These are phyloP conservation scores for Agapornis canus DNA, from an alignment of 2,797 vertebrate genomes.

Conservation along the genomic window DNA sequence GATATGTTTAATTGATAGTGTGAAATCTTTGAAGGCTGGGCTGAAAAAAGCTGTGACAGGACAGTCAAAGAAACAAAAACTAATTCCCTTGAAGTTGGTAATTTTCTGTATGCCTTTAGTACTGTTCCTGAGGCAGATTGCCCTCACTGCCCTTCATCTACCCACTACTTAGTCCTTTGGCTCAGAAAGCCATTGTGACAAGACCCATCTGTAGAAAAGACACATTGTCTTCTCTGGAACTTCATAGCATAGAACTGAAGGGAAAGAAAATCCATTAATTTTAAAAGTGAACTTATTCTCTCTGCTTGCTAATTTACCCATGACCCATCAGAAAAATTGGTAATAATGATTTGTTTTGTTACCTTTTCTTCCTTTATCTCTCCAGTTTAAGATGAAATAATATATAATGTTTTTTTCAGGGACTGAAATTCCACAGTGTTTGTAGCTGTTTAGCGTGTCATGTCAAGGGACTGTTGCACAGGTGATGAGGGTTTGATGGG, in stretches of 20 bases:
- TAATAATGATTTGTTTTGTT: not conserved
- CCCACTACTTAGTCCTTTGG: not conserved
- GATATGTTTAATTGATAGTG: not conserved
- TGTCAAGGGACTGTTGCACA: not conserved
- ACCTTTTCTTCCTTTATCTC: not conserved
- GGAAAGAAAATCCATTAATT: not conserved
- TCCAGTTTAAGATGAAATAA: not conserved
- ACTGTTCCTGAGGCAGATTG: not conserved
- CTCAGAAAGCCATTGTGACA: not conserved
- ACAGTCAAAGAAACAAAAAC: not conserved
- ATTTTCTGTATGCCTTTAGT: not conserved
- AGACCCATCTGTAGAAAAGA: not conserved
- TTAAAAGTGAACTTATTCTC: not conserved
- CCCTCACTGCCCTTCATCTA: not conserved
- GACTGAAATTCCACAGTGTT: not conserved
- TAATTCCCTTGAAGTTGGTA: not conserved
- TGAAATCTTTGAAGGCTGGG: not conserved
- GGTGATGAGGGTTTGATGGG: not conserved
- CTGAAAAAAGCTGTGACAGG: not conserved
- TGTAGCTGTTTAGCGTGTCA: not conserved
- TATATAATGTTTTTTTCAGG: not conserved
- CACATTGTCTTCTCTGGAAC: not conserved
- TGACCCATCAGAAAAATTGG: not conserved
- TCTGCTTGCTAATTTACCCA: not conserved
- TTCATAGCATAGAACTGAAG: not conserved